A percentile compares a stretch with the other conserved stretches of the same genome.
phyloP scores from a whole-genome alignment of 2,888 invertebrate species.

The Frankliniella intonsa region DNA sequence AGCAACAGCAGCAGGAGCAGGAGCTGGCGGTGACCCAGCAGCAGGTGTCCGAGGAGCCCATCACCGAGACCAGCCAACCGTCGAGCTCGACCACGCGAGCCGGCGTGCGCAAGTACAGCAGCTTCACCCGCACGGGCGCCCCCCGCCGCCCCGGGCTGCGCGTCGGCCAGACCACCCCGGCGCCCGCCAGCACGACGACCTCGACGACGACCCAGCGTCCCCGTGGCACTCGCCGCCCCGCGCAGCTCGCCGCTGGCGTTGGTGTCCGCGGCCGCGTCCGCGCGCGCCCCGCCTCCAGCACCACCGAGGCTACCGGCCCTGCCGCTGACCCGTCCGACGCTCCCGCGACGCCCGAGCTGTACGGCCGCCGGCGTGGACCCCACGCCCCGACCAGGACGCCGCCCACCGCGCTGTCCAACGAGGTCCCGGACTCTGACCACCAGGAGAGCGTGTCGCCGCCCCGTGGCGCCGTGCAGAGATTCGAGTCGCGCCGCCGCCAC shows the following conservation, averaged over 20 bases:
- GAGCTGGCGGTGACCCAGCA: not conserved
- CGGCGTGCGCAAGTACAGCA: slow-evolving; percentile 8
- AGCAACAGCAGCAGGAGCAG: not conserved
- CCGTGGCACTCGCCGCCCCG: slow-evolving; percentile 36
- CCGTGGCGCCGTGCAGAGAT: not conserved
- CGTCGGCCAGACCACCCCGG: slow-evolving; percentile 12
- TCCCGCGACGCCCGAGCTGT: not conserved
- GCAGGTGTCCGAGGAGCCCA: slow-evolving; percentile 8
- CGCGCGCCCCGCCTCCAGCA: not conserved
- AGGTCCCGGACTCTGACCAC: slow-evolving; percentile 1
- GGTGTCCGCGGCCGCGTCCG: slow-evolving; percentile 30
- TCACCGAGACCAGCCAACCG: not conserved
- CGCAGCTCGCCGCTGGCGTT: slow-evolving; percentile 33
- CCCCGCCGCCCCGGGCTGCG: not conserved
- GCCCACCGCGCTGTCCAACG: slow-evolving; percentile 11
- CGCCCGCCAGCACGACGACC: not conserved
- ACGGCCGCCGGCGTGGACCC: slow-evolving; percentile 1
- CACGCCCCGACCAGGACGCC: not conserved
- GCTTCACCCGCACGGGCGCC: not conserved
- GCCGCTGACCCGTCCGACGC: not conserved
- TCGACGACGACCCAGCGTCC: slow-evolving; percentile 37
- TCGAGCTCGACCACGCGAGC: not conserved
- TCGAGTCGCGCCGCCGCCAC: not conserved
- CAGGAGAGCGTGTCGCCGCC: slow-evolving; percentile 3
- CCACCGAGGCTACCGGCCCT: not conserved